These are phyloP conservation scores for Meloidogyne floridensis DNA, from an alignment of 1,140 invertebrate species.

Conservation along the genomic window DNA sequence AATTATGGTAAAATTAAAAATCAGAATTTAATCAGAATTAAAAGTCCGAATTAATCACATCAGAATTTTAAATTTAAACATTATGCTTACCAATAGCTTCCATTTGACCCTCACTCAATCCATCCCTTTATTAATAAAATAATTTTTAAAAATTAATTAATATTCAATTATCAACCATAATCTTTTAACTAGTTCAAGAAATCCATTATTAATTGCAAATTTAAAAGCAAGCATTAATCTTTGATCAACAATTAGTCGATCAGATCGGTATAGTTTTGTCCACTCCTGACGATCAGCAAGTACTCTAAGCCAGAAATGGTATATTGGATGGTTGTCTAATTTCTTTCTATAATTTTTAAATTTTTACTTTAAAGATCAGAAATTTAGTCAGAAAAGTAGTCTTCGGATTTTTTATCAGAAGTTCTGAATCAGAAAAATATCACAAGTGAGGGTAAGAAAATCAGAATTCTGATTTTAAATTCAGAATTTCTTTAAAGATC, in stretches of 20 bases:
- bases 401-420: too few relatives aligned
- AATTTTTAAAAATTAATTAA: background rate
- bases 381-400: background rate
- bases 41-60: background rate
- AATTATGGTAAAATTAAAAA: background rate
- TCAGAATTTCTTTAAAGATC: too few relatives aligned
- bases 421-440: too few relatives aligned
- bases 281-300: constrained; percentile 42
- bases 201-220: constrained; percentile 51
- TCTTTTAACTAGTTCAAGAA: constrained; percentile 40
- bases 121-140: constrained; percentile 10
- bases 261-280: constrained; percentile 42
- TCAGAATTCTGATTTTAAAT: too few relatives aligned
- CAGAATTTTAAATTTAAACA: background rate
- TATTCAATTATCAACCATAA: constrained; percentile 33
- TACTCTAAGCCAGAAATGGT: constrained; percentile 52
- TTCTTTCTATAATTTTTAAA: constrained; percentile 37
- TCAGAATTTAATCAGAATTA: background rate
- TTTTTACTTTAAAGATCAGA: too few relatives aligned
- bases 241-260: constrained; percentile 48
- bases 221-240: constrained; percentile 42
- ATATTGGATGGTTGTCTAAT: constrained; percentile 44
- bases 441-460: too few relatives aligned
- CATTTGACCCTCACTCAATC: constrained; percentile 40
- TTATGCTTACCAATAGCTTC: constrained; percentile 44